Evolutionary conservation across 2,797 vertebrate species (phyloP).

Genomic region (Peromyscus melanophrys): DNA sequence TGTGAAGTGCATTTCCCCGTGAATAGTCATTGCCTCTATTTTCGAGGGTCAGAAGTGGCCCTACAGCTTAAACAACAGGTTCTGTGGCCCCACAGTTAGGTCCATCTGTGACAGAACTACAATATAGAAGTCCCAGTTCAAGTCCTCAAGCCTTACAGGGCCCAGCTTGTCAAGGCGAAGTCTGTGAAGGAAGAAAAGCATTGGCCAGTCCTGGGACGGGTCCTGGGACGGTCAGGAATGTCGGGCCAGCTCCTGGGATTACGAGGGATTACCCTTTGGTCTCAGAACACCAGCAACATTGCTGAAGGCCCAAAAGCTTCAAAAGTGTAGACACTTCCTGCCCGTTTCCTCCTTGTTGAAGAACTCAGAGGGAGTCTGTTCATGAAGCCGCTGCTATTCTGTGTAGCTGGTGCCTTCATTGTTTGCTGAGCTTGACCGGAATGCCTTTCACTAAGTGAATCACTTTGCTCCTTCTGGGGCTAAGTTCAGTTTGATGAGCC

Average conservation of each 20-base stretch:
- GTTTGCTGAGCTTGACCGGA: neutral
- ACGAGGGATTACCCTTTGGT: neutral
- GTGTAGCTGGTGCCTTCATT: neutral
- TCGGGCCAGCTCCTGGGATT: neutral
- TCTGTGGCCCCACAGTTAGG: rapidly evolving
- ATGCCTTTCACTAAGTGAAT: neutral
- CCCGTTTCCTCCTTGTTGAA: rapidly evolving
- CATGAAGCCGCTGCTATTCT: neutral
- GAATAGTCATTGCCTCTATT: neutral
- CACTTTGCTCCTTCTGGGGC: neutral
- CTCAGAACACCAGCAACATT: neutral
- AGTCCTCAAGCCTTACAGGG: neutral
- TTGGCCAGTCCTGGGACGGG: too few species aligned
- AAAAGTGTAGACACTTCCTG: rapidly evolving
- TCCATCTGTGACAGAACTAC: neutral
- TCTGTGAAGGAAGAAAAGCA: rapidly evolving
- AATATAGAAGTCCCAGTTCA: neutral
- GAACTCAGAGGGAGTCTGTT: rapidly evolving
- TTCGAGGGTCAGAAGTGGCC: too few species aligned
- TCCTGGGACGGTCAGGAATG: too few species aligned
- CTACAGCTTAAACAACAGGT: too few species aligned
- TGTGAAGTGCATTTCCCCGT: neutral
- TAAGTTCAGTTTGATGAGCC: neutral
- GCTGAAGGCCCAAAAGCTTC: neutral
- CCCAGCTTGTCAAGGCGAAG: neutral